Evolutionary conservation across 23 tunicate species (phyloP), one percentile per base, ranked within the genome.

Genomic region (Trididemnum clinides): DNA sequence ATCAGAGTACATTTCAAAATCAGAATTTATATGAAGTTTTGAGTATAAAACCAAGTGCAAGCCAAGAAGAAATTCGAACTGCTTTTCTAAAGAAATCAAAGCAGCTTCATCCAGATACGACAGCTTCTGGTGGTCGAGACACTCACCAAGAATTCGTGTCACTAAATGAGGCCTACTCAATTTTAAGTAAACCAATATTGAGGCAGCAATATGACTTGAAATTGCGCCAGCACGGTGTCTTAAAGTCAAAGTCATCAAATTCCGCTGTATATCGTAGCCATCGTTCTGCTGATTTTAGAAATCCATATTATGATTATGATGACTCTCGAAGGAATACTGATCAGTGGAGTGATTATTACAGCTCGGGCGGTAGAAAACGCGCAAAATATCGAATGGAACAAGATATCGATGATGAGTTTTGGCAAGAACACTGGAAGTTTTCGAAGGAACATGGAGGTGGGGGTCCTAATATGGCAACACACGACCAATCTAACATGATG

Each of bases 321-420:
- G 62, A 62, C 23, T 63, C 72, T 1, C 1, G 81, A 34, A 71
- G 69, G 58, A 33, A 64, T 4, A 69, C 84, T 5, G 85, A 80
- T 38, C 28, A 39, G 27, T 87, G 91, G 91, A 87, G 72, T 29
- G 91, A 87, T 49, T 87, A 87, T 51, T 57, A 79, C 30, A 70
- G 51, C 36, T 22, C 86, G 18, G 51, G 70, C 37, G 91, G 85
- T 1, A 34, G 69, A 51, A 44, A 38, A 19, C 49, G 91, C 0
- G 91, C 91, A 4, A 50, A 71, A 26, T 64, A 72, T 0, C 33
- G 33, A 50, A 78, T 78, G 84, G 78, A 80, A 28, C 69, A 78
- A 7, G 72, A 69, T 22, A 25, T 77, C 0, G 31, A 87, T 10
- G 10, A 22, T 26, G 5, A 25, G 15, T 87, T 87, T 57, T 87